These are phyloP conservation scores for Tribolium madens DNA, from an alignment of 1,140 invertebrate genomes.

Conservation along the genomic window DNA sequence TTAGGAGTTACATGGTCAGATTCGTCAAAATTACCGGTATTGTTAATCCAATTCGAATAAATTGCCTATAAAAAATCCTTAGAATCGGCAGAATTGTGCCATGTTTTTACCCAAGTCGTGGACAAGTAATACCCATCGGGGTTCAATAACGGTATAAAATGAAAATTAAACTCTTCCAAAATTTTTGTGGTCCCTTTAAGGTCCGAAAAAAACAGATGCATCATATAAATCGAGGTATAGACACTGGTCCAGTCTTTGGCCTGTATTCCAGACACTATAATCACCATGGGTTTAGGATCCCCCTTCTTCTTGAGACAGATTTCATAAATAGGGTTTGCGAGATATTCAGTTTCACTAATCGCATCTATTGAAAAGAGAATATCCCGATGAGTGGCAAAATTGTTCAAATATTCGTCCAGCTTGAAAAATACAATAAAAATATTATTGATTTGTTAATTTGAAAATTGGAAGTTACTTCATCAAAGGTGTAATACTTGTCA, in stretches of 20 bases:
- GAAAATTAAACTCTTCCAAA: neutral
- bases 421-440: neutral
- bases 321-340: neutral
- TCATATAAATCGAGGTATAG: neutral
- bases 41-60: neutral
- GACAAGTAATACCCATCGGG: neutral
- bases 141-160: neutral
- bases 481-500: neutral
- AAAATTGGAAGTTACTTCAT: neutral
- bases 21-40: neutral
- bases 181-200: neutral
- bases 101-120: neutral
- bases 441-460: neutral
- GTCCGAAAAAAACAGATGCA: constrained; percentile 1
- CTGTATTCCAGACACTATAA: neutral
- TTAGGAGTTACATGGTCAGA: neutral
- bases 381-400: neutral
- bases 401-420: neutral
- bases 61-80: neutral
- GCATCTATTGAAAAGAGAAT: neutral
- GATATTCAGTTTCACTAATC: neutral
- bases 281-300: neutral
- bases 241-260: neutral
- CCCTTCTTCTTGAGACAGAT: neutral
- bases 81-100: neutral